These are phyloP conservation scores for Melipona quadrifasciata DNA, from an alignment of 1,140 invertebrate species.

Conservation along the genomic window DNA sequence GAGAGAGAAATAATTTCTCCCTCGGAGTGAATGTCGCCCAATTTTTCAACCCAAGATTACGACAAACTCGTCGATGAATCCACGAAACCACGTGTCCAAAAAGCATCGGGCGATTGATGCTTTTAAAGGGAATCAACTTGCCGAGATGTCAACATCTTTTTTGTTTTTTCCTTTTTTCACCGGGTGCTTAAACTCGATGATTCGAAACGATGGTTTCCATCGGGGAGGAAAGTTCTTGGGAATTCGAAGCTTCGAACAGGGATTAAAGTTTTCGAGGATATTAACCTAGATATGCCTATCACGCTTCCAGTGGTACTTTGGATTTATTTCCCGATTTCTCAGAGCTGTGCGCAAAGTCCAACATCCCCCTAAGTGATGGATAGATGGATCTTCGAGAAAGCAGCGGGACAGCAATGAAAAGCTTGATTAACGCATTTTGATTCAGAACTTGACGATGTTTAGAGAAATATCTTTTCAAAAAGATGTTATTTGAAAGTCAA, in stretches of 20 bases:
- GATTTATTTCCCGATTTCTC: not conserved
- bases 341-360: not conserved
- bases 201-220: not conserved
- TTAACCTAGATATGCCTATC: not conserved
- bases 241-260: not conserved
- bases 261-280: not conserved
- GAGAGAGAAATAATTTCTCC: constrained; percentile 26
- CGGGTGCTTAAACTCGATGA: not conserved
- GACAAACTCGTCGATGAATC: not conserved
- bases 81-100: constrained; percentile 1
- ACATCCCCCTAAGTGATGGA: not conserved
- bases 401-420: not conserved
- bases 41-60: not conserved
- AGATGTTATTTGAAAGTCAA: too few species aligned
- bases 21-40: not conserved
- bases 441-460: not conserved
- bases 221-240: too few species aligned
- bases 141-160: not conserved
- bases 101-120: constrained; percentile 10
- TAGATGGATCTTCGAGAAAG: not conserved
- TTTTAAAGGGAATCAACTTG: not conserved
- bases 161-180: not conserved
- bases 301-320: not conserved
- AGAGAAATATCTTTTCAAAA: not conserved
- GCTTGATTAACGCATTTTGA: not conserved